phyloP scores from a whole-genome alignment of 2,113 vertebrate species.

The Sinosuthora webbiana region DNA sequence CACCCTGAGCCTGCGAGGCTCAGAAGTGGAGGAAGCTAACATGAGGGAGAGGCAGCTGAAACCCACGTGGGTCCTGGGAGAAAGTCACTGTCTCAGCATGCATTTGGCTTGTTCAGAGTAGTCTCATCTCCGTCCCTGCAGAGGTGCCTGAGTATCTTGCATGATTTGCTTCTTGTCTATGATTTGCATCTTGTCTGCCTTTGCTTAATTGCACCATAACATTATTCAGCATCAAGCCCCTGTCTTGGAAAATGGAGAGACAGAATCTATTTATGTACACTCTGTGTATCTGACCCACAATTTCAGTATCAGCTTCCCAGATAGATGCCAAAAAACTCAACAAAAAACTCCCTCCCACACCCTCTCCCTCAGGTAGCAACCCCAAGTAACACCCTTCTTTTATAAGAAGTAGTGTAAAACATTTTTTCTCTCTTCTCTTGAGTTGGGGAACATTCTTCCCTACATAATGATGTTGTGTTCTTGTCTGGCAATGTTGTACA shows the following conservation, averaged over 20 bases:
- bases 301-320: not conserved
- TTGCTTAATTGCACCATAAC: not conserved
- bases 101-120: not conserved
- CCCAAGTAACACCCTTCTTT: not conserved
- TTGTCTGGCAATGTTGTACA: slow-evolving; percentile 21
- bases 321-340: not conserved
- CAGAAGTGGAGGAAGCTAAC: not conserved
- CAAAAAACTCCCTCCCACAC: not conserved
- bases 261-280: not conserved
- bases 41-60: rapidly evolving
- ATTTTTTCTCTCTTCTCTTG: not conserved
- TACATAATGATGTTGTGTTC: slow-evolving; percentile 17
- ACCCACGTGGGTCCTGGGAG: rapidly evolving
- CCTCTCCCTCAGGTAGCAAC: not conserved
- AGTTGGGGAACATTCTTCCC: not conserved
- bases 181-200: not conserved
- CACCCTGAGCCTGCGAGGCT: rapidly evolving
- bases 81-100: not conserved
- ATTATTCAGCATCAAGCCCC: not conserved
- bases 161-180: not conserved
- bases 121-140: not conserved
- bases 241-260: not conserved
- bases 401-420: rapidly evolving
- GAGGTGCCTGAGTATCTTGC: not conserved
- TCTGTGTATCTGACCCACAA: rapidly evolving